Evolutionary conservation across 1,140 invertebrate species (phyloP).

Genomic region (Heliconius melpomene): DNA sequence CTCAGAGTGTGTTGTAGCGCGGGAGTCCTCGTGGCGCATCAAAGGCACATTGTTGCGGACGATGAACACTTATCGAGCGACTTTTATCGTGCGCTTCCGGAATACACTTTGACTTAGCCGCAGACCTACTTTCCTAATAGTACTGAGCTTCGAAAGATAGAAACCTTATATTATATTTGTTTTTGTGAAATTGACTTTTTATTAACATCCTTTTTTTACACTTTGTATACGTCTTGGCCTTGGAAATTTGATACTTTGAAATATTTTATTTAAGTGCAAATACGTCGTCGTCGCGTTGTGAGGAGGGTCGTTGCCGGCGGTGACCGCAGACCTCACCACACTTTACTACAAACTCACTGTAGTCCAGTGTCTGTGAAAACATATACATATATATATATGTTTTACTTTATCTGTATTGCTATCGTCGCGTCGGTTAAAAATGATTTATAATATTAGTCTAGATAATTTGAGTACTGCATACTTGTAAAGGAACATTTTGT

Average conservation of each 20-base stretch:
- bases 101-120: slow-evolving; percentile 18
- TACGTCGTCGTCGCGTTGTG: not conserved
- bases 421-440: too few relatives aligned
- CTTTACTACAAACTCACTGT: not conserved
- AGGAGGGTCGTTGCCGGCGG: not conserved
- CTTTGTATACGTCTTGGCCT: too few relatives aligned
- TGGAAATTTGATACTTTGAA: not conserved
- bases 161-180: too few relatives aligned
- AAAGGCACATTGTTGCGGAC: slow-evolving; percentile 35
- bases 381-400: too few relatives aligned
- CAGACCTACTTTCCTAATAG: not conserved
- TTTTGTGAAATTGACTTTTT: too few relatives aligned
- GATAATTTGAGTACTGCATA: too few relatives aligned
- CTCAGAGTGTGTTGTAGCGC: slow-evolving; percentile 13
- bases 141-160: too few relatives aligned
- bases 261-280: not conserved
- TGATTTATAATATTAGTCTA: too few relatives aligned
- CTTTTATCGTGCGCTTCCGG: slow-evolving; percentile 35
- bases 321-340: slow-evolving; percentile 19
- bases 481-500: too few relatives aligned
- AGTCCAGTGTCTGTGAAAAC: not conserved
- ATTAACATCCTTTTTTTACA: too few relatives aligned
- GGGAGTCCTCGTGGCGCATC: slow-evolving; percentile 31
- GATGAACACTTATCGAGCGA: slow-evolving; percentile 34
- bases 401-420: not conserved